Evolutionary conservation across 2,113 vertebrate species (phyloP), one percentile per base, ranked within the genome.

Genomic region (Mesoclemmys tuberculata): DNA sequence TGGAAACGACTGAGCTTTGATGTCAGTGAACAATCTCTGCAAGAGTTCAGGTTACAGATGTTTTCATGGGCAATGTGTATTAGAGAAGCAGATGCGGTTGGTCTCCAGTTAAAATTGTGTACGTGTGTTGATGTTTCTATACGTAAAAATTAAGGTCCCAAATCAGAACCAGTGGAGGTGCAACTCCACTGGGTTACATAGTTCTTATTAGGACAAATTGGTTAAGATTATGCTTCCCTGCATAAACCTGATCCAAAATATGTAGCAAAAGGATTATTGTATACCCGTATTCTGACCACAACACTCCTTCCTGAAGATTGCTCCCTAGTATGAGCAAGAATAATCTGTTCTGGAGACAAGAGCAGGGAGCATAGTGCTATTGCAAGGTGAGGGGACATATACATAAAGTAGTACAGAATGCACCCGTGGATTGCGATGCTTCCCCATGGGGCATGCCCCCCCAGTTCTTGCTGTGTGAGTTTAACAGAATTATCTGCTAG

Each of bases 271-370:
- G 9, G 24, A 1, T 10, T 22, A 5, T 41, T 8, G 21, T 21
- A 27, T 27, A 48, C 10, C 4, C 6, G 52, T 54, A 5, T 0
- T 0, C 74, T 64, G 31, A 24, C 31, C 5, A 9, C 9, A 49
- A 35, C 16, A 49, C 14, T 46, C 2, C 21, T 75, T 1, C 2
- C 52, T 80, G 90, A 61, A 51, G 1, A 51, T 80, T 27, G 48
- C 77, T 35, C 46, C 22, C 44, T 54, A 18, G 44, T 44, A 75
- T 55, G 27, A 51, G 9, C 12, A 71, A n/a, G 26, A 3, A n/a
- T n/a, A 49, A 2, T 49, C 1, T 22, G 18, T 2, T 0, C 2
- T 54, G 82, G 49, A 84, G 48, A 2, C n/a, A 10, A 38, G 10
- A 78, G n/a, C 84, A 85, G 27, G 19, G 9, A 21, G 79, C 18